Conservation (phyloP, 2,797 vertebrate species). For the Protosalanx chinensis region DNA sequence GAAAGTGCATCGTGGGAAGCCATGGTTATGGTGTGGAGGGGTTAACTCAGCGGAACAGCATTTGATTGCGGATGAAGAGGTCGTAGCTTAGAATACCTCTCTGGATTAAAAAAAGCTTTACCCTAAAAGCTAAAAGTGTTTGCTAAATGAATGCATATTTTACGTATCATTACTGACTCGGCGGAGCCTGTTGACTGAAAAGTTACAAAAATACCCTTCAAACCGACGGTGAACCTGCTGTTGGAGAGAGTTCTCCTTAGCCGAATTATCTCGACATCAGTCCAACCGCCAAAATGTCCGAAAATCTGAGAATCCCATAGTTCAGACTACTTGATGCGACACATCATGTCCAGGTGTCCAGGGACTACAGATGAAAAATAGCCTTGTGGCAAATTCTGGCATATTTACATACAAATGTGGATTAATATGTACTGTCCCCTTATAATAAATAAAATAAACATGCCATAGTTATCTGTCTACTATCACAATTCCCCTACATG, state of each 20-base stretch:
- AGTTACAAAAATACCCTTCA: not conserved
- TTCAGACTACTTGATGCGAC: not conserved
- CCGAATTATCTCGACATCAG: not conserved
- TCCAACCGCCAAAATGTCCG: not conserved
- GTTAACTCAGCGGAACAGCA: not conserved
- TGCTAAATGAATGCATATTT: no score
- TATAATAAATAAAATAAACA: not conserved
- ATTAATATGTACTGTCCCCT: no score
- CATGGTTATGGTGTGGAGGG: not conserved
- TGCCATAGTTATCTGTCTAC: not conserved
- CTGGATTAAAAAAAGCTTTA: no score
- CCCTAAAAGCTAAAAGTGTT: no score
- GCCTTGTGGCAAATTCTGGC: no score
- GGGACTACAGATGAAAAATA: no score
- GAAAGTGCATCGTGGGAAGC: not conserved
- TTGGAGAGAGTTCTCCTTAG: not conserved
- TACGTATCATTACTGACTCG: constrained; percentile 10
- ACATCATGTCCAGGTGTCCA: no score
- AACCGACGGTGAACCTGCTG: not conserved
- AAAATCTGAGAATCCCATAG: not conserved
- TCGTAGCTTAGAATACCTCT: constrained; percentile 12
- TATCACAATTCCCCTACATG: not conserved
- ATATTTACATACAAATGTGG: no score
- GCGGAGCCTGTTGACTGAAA: not conserved
- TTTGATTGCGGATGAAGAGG: no score